Evolutionary conservation across 2,888 invertebrate genomes (phyloP).

Genomic region (Gonocerus acuteangulatus): DNA sequence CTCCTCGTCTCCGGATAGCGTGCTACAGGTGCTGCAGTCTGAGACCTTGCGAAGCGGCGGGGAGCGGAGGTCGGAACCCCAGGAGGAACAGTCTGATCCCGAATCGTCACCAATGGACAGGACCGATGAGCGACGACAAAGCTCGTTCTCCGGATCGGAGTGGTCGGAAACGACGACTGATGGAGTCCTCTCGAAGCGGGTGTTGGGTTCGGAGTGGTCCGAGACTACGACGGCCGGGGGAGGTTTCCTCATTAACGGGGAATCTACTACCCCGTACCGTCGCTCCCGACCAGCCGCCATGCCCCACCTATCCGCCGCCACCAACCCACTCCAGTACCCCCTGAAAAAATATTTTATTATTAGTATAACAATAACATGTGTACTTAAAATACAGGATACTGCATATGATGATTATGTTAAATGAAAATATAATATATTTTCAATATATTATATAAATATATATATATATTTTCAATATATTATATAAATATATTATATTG

Average conservation of each 20-base stretch:
- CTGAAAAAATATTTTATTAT: too few relatives aligned
- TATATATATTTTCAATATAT: too few relatives aligned
- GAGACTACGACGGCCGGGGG: constrained; percentile 7
- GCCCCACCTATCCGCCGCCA: constrained; percentile 31
- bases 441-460: too few relatives aligned
- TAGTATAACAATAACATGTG: too few relatives aligned
- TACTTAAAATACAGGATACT: too few relatives aligned
- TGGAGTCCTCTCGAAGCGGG: constrained; percentile 66
- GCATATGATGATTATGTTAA: too few relatives aligned
- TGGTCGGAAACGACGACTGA: constrained; percentile 83
- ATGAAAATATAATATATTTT: too few relatives aligned
- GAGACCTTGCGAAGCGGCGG: constrained; percentile 58
- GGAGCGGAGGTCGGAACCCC: constrained; percentile 50
- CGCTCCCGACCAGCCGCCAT: constrained; percentile 48
- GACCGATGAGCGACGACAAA: constrained; percentile 27
- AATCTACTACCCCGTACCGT: constrained; percentile 49
- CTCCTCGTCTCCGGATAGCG: constrained; percentile 65
- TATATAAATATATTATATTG: too few relatives aligned
- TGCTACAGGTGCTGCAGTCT: constrained; percentile 67
- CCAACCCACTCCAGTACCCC: constrained; percentile 33
- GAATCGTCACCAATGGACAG: constrained; percentile 39
- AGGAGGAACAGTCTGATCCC: constrained; percentile 52
- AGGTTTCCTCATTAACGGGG: constrained; percentile 15
- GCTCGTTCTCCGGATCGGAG: constrained; percentile 53
- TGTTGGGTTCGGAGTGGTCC: constrained; percentile 41